phyloP scores from a whole-genome alignment of 2,888 invertebrate species.

The Apamea monoglypha region DNA sequence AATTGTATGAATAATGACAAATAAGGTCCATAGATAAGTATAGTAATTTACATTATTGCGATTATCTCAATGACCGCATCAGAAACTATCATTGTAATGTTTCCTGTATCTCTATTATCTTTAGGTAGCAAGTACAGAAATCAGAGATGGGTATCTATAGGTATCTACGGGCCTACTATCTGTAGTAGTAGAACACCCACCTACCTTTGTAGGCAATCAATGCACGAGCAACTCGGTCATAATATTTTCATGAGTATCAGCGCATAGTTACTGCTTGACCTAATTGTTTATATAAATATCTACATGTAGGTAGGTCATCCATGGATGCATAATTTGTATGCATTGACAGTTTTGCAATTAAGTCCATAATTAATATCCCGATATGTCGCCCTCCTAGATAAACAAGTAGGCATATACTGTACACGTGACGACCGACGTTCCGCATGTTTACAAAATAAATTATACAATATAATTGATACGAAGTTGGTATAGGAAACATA shows the following conservation, averaged over 20 bases:
- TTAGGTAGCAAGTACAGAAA: not conserved
- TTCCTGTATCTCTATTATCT: slow-evolving; percentile 15
- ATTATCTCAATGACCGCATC: slow-evolving; percentile 31
- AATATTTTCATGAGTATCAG: slow-evolving; percentile 23
- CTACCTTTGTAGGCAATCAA: not conserved
- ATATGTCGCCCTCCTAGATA: slow-evolving; percentile 25
- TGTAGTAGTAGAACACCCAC: not conserved
- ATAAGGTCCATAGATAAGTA: slow-evolving; percentile 11
- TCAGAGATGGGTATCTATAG: slow-evolving; percentile 4
- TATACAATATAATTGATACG: slow-evolving; percentile 28
- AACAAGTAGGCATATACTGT: slow-evolving; percentile 28
- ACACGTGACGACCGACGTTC: slow-evolving; percentile 25
- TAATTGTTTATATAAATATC: slow-evolving; percentile 1
- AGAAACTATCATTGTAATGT: slow-evolving; percentile 12
- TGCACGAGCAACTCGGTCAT: not conserved
- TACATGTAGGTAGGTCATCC: not conserved
- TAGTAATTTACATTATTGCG: slow-evolving; percentile 39
- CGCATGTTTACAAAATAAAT: slow-evolving; percentile 47
- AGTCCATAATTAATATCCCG: slow-evolving; percentile 2
- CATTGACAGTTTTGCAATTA: slow-evolving; percentile 9
- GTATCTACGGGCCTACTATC: not conserved
- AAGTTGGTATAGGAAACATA: slow-evolving; percentile 21
- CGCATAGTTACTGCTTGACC: slow-evolving; percentile 24
- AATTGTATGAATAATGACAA: slow-evolving; percentile 18
- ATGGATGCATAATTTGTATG: slow-evolving; percentile 7